Evolutionary conservation across 2,113 vertebrate genomes (phyloP).

Genomic region (Gymnocephalus cernua): DNA sequence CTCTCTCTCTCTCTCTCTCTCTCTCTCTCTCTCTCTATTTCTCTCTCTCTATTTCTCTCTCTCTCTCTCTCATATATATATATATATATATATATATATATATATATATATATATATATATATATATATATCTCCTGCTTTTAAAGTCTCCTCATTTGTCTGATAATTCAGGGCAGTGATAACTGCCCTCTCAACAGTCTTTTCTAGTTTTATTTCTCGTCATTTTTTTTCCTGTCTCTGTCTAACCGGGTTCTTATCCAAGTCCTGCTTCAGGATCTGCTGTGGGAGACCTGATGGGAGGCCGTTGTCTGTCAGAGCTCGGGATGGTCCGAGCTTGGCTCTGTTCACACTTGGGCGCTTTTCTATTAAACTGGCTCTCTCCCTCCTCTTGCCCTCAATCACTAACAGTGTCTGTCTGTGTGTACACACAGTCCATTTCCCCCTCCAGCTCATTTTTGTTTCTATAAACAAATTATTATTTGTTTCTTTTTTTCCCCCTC

Average conservation of each 20-base stretch:
- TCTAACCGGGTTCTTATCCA: constrained; percentile 46
- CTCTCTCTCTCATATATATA: constrained; percentile 22
- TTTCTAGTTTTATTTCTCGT: constrained; percentile 54
- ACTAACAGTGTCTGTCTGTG: constrained; percentile 63
- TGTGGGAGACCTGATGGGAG: constrained; percentile 58
- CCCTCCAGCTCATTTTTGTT: constrained; percentile 63
- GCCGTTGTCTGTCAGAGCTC: constrained; percentile 52
- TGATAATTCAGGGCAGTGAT: constrained; percentile 63
- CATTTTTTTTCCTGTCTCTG: constrained; percentile 20
- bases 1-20: constrained; percentile 26
- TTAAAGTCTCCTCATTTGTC: constrained; percentile 48
- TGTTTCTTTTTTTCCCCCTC: constrained; percentile 34
- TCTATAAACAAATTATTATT: constrained; percentile 78
- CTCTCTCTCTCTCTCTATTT: constrained; percentile 22
- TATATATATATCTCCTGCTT: too few species aligned
- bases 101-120: too few species aligned
- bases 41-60: constrained; percentile 27
- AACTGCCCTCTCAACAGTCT: constrained; percentile 61
- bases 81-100: too few species aligned
- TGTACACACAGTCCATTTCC: constrained; percentile 59
- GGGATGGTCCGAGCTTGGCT: constrained; percentile 54
- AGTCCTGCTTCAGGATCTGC: constrained; percentile 36
- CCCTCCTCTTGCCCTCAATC: constrained; percentile 63
- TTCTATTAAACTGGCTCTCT: constrained; percentile 70
- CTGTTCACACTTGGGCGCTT: constrained; percentile 72